Base-by-base conservation (phyloP, 64 coral and sea anemone genomes). In the Pachyseris speciosa region DNA sequence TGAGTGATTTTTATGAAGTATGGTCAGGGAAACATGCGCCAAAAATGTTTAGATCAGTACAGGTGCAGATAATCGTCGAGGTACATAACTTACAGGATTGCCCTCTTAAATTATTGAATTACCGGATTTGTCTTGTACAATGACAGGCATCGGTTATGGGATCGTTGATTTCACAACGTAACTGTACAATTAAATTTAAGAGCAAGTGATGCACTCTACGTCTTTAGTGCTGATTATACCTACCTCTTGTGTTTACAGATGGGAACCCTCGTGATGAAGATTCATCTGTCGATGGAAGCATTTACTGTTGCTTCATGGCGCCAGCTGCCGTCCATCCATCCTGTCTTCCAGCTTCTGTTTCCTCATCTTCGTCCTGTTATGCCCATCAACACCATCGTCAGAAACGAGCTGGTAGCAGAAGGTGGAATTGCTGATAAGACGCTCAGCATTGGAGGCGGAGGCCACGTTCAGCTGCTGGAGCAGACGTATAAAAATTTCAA, bases 241-340 rank as follows among this genome's bases (percentile, higher is more conserved):
- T n/a, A n/a, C 4, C 58, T 61, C 8, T 61, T 5, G 2, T 61
- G 4, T 7, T 71, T 71, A n/a, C 19, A 96, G 94, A 86, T 96
- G 90, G 44, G 72, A 70, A 67, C 69, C 42, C 94, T 86, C 48
- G 63, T 96, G 28, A 39, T 93, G 65, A 48, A 55, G 19, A 96
- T 90, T 27, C 94, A 96, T 78, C 78, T 96, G 2, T 30, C 73
- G 17, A 96, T 93, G 75, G 94, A 96, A 50, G 64, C 79, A 6
- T 89, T 96, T 61, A 78, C 94, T 36, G 90, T 96, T 37, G 84
- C 94, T 1, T 27, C 90, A 2, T 96, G 90, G 90, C 37, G 94
- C 38, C 49, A 88, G 22, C 85, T 96, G 9, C 94, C 94, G 16
- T 93, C 94, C 0, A 77, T 96, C 94, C 94, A 96, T 61, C 94